Conservation (phyloP, 2,888 invertebrate species). For the Eupeodes luniger region DNA sequence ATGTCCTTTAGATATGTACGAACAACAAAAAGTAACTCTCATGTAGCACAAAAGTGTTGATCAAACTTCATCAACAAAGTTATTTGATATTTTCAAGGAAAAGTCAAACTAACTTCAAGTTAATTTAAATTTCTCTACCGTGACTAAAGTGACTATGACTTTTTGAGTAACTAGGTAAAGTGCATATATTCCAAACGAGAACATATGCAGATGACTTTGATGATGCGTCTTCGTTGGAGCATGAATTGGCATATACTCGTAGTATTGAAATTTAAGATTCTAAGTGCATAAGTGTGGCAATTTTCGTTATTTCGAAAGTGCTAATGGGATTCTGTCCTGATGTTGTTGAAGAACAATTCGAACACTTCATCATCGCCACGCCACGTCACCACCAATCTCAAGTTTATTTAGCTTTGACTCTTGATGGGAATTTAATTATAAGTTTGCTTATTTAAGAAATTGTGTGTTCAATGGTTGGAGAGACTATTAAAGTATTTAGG, state of each 20-base stretch:
- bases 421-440: conserved; percentile 59
- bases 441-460: conserved; percentile 25
- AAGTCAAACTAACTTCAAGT: conserved; percentile 45
- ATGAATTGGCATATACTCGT: conserved; percentile 32
- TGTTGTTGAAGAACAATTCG: neutral
- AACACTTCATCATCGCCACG: neutral
- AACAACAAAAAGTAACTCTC: neutral
- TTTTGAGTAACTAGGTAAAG: too few species aligned
- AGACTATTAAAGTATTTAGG: neutral
- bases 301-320: neutral
- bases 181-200: neutral
- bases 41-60: neutral
- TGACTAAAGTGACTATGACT: neutral
- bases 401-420: conserved; percentile 19
- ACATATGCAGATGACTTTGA: neutral
- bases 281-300: neutral
- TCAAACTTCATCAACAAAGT: conserved; percentile 15
- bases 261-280: neutral
- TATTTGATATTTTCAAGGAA: conserved; percentile 24
- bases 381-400: neutral
- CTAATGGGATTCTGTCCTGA: conserved; percentile 32
- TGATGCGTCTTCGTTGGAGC: conserved; percentile 8
- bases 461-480: neutral
- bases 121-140: conserved; percentile 53
- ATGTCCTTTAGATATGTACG: neutral